Conservation (phyloP, 2,113 vertebrate genomes). For the Zingel zingel region DNA sequence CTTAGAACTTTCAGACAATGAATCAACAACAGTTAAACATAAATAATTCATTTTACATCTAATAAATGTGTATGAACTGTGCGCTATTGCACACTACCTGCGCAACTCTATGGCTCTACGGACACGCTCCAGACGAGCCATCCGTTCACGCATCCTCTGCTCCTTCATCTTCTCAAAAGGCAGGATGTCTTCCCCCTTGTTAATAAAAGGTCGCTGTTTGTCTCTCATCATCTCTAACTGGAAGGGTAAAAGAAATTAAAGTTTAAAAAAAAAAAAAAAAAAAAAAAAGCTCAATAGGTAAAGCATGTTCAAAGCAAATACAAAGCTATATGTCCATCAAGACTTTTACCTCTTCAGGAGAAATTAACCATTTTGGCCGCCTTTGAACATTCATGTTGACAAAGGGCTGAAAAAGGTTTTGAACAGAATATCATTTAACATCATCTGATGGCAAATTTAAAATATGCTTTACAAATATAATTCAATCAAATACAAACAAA, state of each 20-base stretch:
- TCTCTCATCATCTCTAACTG: conserved; percentile 86
- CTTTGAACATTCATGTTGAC: conserved; percentile 75
- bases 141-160: conserved; percentile 91
- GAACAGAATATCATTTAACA: conserved; percentile 7
- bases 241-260: not conserved
- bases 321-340: not conserved
- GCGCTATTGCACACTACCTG: conserved; percentile 82
- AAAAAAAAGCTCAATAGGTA: not conserved
- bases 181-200: conserved; percentile 91
- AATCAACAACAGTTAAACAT: not conserved
- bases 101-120: conserved; percentile 92
- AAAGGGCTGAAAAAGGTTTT: conserved; percentile 66
- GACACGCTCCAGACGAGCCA: conserved; percentile 91
- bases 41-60: not conserved
- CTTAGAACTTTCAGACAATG: not conserved
- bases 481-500: conserved; percentile 15
- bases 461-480: not conserved
- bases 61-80: not conserved
- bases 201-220: conserved; percentile 86
- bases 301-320: not conserved
- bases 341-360: conserved; percentile 81
- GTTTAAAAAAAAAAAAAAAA: not conserved
- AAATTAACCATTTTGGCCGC: conserved; percentile 83
- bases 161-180: conserved; percentile 99
- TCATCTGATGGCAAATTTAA: not conserved